phyloP scores from a whole-genome alignment of 2,888 invertebrate species.

The Dichetophora obliterata region DNA sequence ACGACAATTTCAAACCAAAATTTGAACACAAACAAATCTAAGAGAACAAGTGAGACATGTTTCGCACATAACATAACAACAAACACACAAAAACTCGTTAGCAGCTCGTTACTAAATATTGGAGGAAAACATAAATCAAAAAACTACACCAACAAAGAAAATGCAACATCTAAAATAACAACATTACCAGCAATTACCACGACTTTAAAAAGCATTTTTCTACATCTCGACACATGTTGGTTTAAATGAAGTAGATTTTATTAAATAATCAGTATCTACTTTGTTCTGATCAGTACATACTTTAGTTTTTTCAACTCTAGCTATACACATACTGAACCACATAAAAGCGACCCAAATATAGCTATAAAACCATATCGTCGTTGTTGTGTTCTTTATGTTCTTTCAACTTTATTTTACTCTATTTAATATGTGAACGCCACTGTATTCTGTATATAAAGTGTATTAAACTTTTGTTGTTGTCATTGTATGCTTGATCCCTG shows the following conservation, averaged over 20 bases:
- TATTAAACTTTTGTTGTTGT: constrained; percentile 14
- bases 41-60: too few relatives aligned
- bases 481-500: constrained; percentile 11
- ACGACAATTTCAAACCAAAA: too few relatives aligned
- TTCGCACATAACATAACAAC: background rate
- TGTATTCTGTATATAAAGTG: background rate
- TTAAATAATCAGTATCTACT: background rate
- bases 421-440: background rate
- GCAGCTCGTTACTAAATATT: background rate
- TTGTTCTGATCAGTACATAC: background rate
- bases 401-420: background rate
- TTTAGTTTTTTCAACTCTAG: background rate
- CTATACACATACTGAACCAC: background rate
- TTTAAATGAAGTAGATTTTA: background rate
- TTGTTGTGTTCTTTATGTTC: background rate
- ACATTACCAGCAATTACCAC: background rate
- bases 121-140: background rate
- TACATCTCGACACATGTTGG: background rate
- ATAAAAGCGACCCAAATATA: constrained; percentile 23
- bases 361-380: background rate
- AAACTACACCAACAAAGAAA: background rate
- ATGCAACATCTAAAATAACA: background rate
- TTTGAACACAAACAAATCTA: background rate
- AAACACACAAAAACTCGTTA: background rate
- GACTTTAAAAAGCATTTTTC: background rate